Percentiles rank a stretch among this genome's conserved stretches.
phyloP scores from a whole-genome alignment of 2,888 invertebrate genomes.

The Leistus spinibarbis region DNA sequence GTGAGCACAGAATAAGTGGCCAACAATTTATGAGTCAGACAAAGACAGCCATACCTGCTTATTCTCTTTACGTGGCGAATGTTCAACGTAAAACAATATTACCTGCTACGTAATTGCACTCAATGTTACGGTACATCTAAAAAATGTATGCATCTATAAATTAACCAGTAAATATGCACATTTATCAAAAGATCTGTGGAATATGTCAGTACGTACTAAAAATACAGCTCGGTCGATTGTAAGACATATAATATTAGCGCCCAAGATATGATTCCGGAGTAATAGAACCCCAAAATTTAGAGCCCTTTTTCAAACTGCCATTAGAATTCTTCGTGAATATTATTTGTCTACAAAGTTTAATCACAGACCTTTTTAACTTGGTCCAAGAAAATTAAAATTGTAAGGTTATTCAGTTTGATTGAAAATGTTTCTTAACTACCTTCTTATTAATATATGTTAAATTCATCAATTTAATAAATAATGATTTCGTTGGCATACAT shows the following conservation, averaged over 20 bases:
- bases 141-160: not conserved
- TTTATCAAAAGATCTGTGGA: not conserved
- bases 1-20: constrained; percentile 5
- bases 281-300: no score
- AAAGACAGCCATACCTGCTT: not conserved
- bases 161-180: not conserved
- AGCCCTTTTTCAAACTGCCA: no score
- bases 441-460: not conserved
- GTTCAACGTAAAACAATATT: not conserved
- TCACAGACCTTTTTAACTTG: no score
- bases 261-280: no score
- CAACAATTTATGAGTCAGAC: constrained; percentile 15
- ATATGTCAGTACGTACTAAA: not conserved
- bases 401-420: no score
- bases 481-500: not conserved
- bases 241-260: no score
- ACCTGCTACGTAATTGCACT: not conserved
- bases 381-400: no score
- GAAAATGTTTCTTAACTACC: no score
- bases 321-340: no score
- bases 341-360: no score
- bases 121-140: not conserved
- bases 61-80: not conserved
- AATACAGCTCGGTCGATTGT: no score
- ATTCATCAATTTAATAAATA: not conserved